Percentiles rank a stretch among this genome's conserved stretches.
Conservation (phyloP, 1,140 invertebrate genomes). For the Drosophila mojavensis region DNA sequence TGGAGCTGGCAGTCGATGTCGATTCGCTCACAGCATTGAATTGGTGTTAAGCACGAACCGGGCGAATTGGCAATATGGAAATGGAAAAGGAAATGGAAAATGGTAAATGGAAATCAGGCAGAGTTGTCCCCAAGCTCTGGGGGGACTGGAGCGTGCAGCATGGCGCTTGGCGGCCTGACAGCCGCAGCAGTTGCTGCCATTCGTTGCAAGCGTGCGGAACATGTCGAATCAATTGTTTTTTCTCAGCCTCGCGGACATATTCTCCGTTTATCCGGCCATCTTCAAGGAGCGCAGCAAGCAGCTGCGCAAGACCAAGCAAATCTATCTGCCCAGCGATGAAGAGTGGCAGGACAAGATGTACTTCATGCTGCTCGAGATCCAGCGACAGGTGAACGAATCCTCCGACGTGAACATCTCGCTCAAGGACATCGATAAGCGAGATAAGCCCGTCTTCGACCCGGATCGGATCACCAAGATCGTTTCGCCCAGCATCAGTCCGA, state of each 20-base stretch:
- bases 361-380: constrained; percentile 89
- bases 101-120: constrained; percentile 76
- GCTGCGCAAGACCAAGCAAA: constrained; percentile 71
- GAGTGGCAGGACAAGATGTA: constrained; percentile 90
- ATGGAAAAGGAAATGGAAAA: constrained; percentile 58
- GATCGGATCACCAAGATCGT: constrained; percentile 61
- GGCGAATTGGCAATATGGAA: constrained; percentile 54
- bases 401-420: constrained; percentile 58
- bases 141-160: constrained; percentile 10
- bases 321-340: constrained; percentile 88
- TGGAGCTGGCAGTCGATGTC: constrained; percentile 63
- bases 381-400: constrained; percentile 84
- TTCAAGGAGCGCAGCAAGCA: constrained; percentile 71
- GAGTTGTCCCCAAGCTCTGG: constrained; percentile 61
- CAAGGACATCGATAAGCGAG: constrained; percentile 68
- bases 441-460: constrained; percentile 71
- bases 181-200: constrained; percentile 59
- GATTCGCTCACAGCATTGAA: constrained; percentile 67
- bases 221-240: constrained; percentile 81
- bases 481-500: constrained; percentile 59
- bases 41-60: constrained; percentile 80
- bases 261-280: constrained; percentile 83
- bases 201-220: constrained; percentile 49
- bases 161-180: neutral
- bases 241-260: constrained; percentile 81